Evolutionary conservation across 2,113 vertebrate species (phyloP), one percentile per base, ranked within the genome.

Genomic region (Lasiurus cinereus): DNA sequence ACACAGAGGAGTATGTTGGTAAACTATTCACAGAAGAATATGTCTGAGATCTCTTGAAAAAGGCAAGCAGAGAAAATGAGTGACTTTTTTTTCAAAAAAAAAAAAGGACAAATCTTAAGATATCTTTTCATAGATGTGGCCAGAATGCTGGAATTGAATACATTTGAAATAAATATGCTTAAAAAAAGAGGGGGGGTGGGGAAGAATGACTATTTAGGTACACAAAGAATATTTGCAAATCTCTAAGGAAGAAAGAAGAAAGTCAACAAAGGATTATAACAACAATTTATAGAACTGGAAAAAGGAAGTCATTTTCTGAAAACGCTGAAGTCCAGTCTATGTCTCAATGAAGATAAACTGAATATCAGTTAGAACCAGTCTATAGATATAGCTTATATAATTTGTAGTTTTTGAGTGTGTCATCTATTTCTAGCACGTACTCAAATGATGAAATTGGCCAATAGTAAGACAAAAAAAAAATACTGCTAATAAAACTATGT

Each of bases 21-120:
- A 83, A 59, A 48, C 14, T 74, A n/a, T 67, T 50, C 83, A 74
- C 79, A 70, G 6, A 59, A 50, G 19, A 56, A 9, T 79, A 83
- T 3, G 13, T 80, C 50, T 94, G 15, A 86, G 80, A 59, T 90
- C 36, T 27, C 36, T 66, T 66, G 14, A 52, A 90, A 94, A 93
- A 77, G 22, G 52, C 33, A 88, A 89, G 83, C 48, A 62, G 14
- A n/a, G 27, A 88, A 96, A 95, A 48, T n/a, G 4, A 86, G 33
- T 62, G 39, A 24, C 69, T 15, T 88, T 94, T 96, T 96, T 87
- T 66, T 9, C 48, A 59, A 92, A 90, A 59, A 39, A 91, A 64
- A 39, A 39, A 39, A 39, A 84, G 12, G 12, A 14, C 8, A 39
- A 39, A 39, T 74, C 19, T 88, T 59, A 77, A 24, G 5, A 64